Conservation (phyloP, 2,113 vertebrate species). For the Pao palembangensis region DNA sequence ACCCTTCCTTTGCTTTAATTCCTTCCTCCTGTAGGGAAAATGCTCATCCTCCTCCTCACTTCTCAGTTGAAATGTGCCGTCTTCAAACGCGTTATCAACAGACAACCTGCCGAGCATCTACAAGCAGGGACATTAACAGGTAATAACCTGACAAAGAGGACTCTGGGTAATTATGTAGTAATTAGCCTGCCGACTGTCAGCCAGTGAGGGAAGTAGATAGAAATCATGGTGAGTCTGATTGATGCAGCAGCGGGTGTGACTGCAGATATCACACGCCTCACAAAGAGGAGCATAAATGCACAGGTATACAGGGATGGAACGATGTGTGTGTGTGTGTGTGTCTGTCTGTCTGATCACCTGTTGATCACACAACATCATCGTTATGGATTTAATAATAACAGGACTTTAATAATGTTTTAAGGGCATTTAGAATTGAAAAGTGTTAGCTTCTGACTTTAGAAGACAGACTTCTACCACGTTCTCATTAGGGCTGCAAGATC, state of each 20-base stretch:
- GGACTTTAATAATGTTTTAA: too few species aligned
- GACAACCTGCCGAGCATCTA: constrained; percentile 25
- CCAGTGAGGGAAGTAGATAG: constrained; percentile 9
- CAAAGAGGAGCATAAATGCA: too few species aligned
- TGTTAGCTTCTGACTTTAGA: too few species aligned
- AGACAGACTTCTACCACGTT: too few species aligned
- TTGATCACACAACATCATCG: too few species aligned
- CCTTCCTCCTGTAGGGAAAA: constrained; percentile 21
- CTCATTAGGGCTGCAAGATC: too few species aligned
- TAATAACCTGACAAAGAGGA: constrained; percentile 22
- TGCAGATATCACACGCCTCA: neutral
- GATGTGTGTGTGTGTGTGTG: constrained; percentile 24
- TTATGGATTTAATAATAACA: too few species aligned
- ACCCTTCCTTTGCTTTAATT: neutral
- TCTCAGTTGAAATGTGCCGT: neutral
- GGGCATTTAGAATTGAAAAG: too few species aligned
- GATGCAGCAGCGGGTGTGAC: constrained; percentile 40
- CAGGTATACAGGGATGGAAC: too few species aligned
- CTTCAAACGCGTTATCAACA: constrained; percentile 21
- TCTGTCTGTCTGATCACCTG: neutral
- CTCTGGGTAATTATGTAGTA: constrained; percentile 36
- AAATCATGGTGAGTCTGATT: constrained; percentile 43
- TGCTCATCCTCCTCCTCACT: constrained; percentile 34
- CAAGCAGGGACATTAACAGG: constrained; percentile 29
- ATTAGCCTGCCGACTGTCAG: constrained; percentile 23